phyloP scores from a whole-genome alignment of 2,797 vertebrate species.

The Enteromius radiatus region DNA sequence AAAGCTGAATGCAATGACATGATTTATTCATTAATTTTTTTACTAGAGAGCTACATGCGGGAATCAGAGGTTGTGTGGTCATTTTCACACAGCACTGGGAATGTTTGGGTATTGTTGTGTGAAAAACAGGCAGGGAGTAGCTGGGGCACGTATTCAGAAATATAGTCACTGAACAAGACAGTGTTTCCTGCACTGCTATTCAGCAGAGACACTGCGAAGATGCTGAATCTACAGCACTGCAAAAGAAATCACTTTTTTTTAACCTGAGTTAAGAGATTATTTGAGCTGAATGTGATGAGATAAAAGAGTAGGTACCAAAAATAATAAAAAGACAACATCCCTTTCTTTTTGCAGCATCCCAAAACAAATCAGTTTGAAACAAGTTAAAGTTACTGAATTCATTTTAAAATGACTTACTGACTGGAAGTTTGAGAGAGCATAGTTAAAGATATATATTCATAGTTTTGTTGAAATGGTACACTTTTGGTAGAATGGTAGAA shows the following conservation, averaged over 20 bases:
- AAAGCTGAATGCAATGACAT: not conserved
- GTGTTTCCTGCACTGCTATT: slow-evolving; percentile 17
- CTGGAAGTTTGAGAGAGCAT: not conserved
- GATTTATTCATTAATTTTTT: not conserved
- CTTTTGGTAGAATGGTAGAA: too few relatives aligned
- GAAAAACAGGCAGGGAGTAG: not conserved
- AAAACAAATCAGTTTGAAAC: not conserved
- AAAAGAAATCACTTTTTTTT: not conserved
- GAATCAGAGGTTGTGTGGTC: not conserved
- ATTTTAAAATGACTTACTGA: not conserved
- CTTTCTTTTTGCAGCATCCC: not conserved
- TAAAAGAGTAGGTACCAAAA: not conserved
- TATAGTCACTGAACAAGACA: not conserved
- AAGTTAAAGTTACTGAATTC: not conserved
- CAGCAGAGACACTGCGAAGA: not conserved
- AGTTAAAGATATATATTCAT: not conserved
- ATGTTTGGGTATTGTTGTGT: not conserved
- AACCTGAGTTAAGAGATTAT: not conserved
- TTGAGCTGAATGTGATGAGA: not conserved
- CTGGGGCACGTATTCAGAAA: not conserved
- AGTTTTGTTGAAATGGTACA: not conserved
- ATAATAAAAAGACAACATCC: not conserved
- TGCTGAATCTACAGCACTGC: slow-evolving; percentile 9
- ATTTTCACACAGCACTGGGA: not conserved
- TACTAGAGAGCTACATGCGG: not conserved